Percentiles rank a stretch among this genome's conserved stretches.
phyloP scores from a whole-genome alignment of 2,888 invertebrate genomes.

The Selenia dentaria region DNA sequence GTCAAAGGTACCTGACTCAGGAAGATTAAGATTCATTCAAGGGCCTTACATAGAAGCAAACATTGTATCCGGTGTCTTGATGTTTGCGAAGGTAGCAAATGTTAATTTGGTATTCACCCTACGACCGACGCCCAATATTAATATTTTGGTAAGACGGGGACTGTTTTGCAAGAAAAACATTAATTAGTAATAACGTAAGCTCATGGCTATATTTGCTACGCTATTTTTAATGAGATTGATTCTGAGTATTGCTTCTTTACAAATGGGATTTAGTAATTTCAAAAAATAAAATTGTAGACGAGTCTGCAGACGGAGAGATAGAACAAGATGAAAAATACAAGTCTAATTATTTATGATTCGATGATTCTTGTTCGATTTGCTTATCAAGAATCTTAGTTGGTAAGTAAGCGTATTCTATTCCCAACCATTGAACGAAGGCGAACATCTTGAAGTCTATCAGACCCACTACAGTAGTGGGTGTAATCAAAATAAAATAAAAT shows the following conservation, averaged over 20 bases:
- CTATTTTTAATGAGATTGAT: constrained; percentile 1
- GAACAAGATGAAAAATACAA: no score
- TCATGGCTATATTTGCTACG: constrained; percentile 4
- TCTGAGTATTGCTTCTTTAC: neutral
- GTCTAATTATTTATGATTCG: no score
- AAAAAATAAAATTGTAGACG: no score
- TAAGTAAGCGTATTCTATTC: no score
- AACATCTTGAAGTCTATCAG: no score
- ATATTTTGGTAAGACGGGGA: constrained; percentile 63
- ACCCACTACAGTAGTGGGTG: no score
- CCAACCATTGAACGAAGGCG: no score
- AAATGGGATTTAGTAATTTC: neutral
- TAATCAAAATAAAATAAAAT: no score
- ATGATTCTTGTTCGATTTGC: no score
- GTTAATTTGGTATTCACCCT: constrained; percentile 84
- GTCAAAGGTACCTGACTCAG: constrained; percentile 37
- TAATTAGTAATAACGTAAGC: constrained; percentile 49
- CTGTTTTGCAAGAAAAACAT: constrained; percentile 51
- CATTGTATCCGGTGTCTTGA: constrained; percentile 81
- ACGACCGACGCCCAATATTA: constrained; percentile 66
- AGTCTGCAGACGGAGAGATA: no score
- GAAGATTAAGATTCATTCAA: constrained; percentile 82
- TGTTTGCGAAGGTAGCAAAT: constrained; percentile 81
- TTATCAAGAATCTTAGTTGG: no score
- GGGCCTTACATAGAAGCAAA: constrained; percentile 80